Conservation (phyloP, 2,797 vertebrate species). For the Pyrocephalus nanus region DNA sequence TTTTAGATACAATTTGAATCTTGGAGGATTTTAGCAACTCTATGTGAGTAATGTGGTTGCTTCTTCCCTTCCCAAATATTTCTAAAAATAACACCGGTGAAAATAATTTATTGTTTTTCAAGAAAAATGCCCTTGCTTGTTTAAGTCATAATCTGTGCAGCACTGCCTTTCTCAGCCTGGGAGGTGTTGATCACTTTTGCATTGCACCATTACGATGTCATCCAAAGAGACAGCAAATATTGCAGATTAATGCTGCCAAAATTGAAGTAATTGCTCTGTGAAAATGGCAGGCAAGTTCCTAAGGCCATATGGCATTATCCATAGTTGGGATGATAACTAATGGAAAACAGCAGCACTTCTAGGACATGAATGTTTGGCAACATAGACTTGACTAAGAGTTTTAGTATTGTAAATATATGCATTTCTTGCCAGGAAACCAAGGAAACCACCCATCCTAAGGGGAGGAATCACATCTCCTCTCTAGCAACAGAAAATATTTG, state of each 20-base stretch:
- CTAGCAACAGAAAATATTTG: background rate
- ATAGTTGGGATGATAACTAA: constrained; percentile 36
- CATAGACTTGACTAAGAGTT: constrained; percentile 6
- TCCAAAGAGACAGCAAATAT: constrained; percentile 47
- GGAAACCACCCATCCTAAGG: background rate
- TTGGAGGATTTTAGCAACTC: background rate
- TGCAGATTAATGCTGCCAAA: constrained; percentile 51
- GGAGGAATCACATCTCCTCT: background rate
- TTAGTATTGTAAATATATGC: constrained; percentile 5
- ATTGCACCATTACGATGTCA: constrained; percentile 16
- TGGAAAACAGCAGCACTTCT: constrained; percentile 51
- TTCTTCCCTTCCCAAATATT: background rate
- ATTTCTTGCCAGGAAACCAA: constrained; percentile 35
- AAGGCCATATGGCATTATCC: constrained; percentile 58
- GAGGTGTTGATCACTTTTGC: constrained; percentile 32
- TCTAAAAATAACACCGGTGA: background rate
- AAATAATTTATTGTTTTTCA: background rate
- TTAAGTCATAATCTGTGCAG: background rate
- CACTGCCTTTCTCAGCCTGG: background rate
- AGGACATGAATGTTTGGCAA: constrained; percentile 15
- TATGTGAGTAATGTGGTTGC: background rate
- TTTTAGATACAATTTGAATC: background rate
- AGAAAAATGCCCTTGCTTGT: background rate
- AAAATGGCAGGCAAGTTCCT: constrained; percentile 52
- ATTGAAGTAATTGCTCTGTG: constrained; percentile 50